A percentile compares a stretch with the other conserved stretches of the same genome.
Conservation (phyloP, 1,140 invertebrate species). For the Steinernema khuongi region DNA sequence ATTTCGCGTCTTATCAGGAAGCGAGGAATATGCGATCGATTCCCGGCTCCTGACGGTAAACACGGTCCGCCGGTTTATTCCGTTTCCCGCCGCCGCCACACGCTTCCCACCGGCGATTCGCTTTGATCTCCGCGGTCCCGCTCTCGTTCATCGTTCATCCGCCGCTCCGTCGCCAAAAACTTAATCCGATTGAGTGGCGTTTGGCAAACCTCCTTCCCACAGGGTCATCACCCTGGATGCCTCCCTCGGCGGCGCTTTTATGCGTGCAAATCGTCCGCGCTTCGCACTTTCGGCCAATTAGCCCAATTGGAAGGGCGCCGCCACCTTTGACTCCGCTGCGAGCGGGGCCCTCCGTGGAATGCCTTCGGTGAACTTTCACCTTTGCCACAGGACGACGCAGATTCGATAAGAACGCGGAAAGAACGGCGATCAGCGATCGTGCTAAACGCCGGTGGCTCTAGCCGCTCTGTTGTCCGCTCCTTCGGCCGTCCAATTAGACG, state of each 20-base stretch:
- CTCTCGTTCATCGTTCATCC: background rate
- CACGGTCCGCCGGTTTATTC: background rate
- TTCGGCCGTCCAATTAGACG: background rate
- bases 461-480: background rate
- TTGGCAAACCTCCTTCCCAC: background rate
- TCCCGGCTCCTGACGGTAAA: background rate
- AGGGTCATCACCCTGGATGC: background rate
- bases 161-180: background rate
- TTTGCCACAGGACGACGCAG: background rate
- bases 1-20: background rate
- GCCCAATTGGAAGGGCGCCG: background rate
- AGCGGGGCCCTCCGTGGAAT: background rate
- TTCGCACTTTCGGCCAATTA: background rate
- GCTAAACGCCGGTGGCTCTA: background rate
- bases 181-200: background rate
- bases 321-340: background rate
- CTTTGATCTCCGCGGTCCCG: background rate
- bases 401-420: background rate
- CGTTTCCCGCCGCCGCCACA: background rate
- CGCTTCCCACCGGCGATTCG: background rate
- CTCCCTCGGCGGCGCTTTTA: background rate
- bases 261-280: background rate
- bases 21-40: background rate
- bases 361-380: background rate
- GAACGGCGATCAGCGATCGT: background rate